A percentile compares a stretch with the other conserved stretches of the same genome.
phyloP scores from a whole-genome alignment of 2,113 vertebrate genomes.

The Caranx ignobilis region DNA sequence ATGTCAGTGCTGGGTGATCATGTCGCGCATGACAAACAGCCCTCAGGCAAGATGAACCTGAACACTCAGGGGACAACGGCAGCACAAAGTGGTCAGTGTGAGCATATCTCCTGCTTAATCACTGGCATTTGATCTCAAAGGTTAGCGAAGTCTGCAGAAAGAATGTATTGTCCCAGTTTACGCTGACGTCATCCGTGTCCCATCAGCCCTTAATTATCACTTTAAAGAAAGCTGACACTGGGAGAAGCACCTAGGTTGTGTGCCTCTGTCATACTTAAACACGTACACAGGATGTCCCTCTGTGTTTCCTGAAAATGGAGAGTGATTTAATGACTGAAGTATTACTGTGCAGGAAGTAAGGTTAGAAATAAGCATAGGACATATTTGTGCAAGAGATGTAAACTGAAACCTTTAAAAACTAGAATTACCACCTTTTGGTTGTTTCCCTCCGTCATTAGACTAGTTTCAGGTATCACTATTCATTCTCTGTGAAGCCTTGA shows the following conservation, averaged over 20 bases:
- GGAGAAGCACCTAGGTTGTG: slow-evolving; percentile 5
- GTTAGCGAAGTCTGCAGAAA: slow-evolving; percentile 39
- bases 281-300: background rate
- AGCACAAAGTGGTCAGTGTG: slow-evolving; percentile 60
- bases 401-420: too few species aligned
- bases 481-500: too few species aligned
- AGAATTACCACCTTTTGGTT: too few species aligned
- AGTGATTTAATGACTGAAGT: background rate
- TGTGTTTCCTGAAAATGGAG: background rate
- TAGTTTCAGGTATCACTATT: too few species aligned
- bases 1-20: slow-evolving; percentile 17
- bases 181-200: slow-evolving; percentile 6
- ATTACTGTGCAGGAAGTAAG: background rate
- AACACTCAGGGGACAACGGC: slow-evolving; percentile 21
- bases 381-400: background rate
- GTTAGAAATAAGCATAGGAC: background rate
- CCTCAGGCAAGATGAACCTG: slow-evolving; percentile 30
- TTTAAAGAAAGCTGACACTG: background rate
- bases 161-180: slow-evolving; percentile 4
- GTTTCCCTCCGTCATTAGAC: too few species aligned
- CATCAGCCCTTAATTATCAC: slow-evolving; percentile 10
- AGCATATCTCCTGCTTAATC: slow-evolving; percentile 41
- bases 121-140: slow-evolving; percentile 39
- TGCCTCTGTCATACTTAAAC: background rate
- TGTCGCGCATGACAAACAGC: slow-evolving; percentile 48